A percentile compares a stretch with the other conserved stretches of the same genome.
These are phyloP conservation scores for Odontesthes bonariensis DNA, from an alignment of 2,113 vertebrate genomes.

Conservation along the genomic window DNA sequence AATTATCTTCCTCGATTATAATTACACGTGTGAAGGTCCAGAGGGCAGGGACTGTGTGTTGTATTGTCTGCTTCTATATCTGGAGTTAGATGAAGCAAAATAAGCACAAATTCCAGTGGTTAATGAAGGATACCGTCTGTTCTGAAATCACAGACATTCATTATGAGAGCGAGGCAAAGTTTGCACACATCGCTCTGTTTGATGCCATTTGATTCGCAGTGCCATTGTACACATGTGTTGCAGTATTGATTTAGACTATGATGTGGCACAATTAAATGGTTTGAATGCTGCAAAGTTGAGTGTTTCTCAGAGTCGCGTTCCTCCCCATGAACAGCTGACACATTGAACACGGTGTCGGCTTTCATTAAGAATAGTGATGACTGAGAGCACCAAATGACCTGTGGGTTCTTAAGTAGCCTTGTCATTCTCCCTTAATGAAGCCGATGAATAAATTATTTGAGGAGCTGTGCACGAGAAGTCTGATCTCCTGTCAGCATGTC, in stretches of 20 bases:
- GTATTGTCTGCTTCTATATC: conserved; percentile 50
- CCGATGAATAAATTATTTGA: conserved; percentile 81
- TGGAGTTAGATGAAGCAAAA: conserved; percentile 56
- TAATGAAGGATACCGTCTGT: conserved; percentile 55
- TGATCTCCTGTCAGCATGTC: conserved; percentile 61
- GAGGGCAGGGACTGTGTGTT: conserved; percentile 70
- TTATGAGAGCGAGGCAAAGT: conserved; percentile 38
- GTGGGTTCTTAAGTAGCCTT: conserved; percentile 69
- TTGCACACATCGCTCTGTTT: conserved; percentile 27
- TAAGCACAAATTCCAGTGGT: conserved; percentile 45
- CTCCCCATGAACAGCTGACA: conserved; percentile 52
- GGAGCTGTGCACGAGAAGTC: conserved; percentile 55
- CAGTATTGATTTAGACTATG: neutral
- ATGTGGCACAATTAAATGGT: conserved; percentile 1
- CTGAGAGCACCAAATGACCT: conserved; percentile 63
- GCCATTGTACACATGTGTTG: neutral
- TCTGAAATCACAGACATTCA: conserved; percentile 33
- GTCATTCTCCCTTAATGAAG: conserved; percentile 78
- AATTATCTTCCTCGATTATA: conserved; percentile 79
- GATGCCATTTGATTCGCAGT: conserved; percentile 27
- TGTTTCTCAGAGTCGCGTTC: conserved; percentile 47
- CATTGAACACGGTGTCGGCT: conserved; percentile 47
- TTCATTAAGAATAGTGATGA: conserved; percentile 60
- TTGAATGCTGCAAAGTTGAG: conserved; percentile 3
- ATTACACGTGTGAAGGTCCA: conserved; percentile 79